Evolutionary conservation across 2,888 invertebrate genomes (phyloP), one percentile per base, ranked within the genome.

Genomic region (Lordiphosa andalusiaca): DNA sequence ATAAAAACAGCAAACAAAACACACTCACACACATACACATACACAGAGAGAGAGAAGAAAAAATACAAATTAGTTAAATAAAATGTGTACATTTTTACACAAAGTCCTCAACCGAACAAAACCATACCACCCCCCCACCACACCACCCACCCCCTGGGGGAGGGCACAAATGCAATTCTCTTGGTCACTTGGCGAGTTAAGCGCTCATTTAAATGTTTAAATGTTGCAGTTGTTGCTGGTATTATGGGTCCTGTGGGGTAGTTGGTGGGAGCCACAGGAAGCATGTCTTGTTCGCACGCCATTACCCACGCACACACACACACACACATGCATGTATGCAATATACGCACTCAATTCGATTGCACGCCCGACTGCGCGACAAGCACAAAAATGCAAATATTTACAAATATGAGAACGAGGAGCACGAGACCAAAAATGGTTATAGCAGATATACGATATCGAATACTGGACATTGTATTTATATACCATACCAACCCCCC

Each of bases 301-400:
- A 56, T 65, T 65, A 48, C 56, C 56, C 47, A 51, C 55, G 33
- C 37, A 35, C 40, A 44, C 40, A 44, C 3, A 38, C 38, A 37
- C 7, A 9, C 16, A 41, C 2, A 16, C 3, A 6, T 9, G 30
- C 6, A 16, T 12, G 37, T 9, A 38, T 62, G 49, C 52, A 61
- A 59, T 58, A 57, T 63, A 61, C 73, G 59, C 58, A 56, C 53
- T 62, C 66, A 65, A 66, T 64, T 64, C 66, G 66, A 66, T 64
- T 64, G 63, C 66, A 64, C 35, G 51, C 63, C 4, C 63, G 65
- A 47, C 49, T 56, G 66, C 50, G 66, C 66, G 66, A 65, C 66
- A 57, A 56, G 63, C 65, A 46, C 60, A 71, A 56, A 59, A 73
- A 73, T 77, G 82, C 74, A 74, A 82, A 75, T 77, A 82, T 73